Conservation (phyloP, 2,888 invertebrate genomes). For the Epinotia brunnichana region DNA sequence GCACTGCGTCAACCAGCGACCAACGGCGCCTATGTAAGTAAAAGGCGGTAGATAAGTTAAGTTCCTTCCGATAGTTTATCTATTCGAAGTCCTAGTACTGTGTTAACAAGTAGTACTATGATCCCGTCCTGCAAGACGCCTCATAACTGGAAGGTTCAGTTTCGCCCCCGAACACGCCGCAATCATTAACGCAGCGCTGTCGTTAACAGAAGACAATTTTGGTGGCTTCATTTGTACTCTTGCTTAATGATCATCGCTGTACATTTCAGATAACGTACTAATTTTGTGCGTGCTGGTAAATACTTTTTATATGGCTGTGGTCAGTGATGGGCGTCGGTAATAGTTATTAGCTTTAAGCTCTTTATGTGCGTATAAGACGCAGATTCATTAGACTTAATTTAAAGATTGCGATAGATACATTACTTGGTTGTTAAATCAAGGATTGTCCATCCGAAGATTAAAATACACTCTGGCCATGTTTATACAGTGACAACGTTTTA, state of each 20-base stretch:
- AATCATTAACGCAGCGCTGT: slow-evolving; percentile 68
- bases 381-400: no score
- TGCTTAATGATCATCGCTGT: slow-evolving; percentile 55
- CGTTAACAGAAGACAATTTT: slow-evolving; percentile 64
- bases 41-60: background rate
- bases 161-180: slow-evolving; percentile 66
- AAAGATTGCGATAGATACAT: no score
- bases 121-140: slow-evolving; percentile 56
- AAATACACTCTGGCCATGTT: background rate
- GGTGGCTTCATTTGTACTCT: slow-evolving; percentile 62
- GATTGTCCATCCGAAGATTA: no score
- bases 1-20: background rate
- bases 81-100: slow-evolving; percentile 20
- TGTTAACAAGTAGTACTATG: slow-evolving; percentile 1
- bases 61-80: background rate
- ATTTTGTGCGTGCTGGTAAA: slow-evolving; percentile 40
- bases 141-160: slow-evolving; percentile 77
- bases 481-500: background rate
- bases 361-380: slow-evolving; percentile 24
- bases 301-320: slow-evolving; percentile 37
- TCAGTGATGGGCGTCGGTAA: slow-evolving; percentile 34
- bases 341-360: slow-evolving; percentile 46
- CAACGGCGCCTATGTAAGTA: background rate
- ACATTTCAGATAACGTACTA: slow-evolving; percentile 54
- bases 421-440: no score